phyloP scores from a whole-genome alignment of 2,113 vertebrate genomes.

The Lophura nycthemera region DNA sequence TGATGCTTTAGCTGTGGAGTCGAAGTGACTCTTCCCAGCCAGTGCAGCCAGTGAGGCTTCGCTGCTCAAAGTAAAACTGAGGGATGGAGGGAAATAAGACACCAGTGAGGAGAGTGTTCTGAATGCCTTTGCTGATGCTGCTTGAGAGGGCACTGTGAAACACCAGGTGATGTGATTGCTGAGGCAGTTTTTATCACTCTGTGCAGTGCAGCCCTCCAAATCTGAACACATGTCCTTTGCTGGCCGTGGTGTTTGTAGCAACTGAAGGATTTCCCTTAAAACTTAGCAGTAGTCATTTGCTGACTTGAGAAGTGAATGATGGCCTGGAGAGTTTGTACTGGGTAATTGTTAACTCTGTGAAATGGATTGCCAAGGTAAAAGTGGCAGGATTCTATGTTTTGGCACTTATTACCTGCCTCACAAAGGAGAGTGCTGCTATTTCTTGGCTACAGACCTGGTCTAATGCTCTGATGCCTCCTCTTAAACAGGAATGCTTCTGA shows the following conservation, averaged over 20 bases:
- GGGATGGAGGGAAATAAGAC: background rate
- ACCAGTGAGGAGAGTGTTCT: background rate
- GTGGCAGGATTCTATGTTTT: rapidly evolving
- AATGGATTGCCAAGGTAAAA: rapidly evolving
- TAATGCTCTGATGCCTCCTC: background rate
- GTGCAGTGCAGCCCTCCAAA: background rate
- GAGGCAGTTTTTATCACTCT: background rate
- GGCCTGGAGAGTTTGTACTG: background rate
- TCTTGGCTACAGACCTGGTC: background rate
- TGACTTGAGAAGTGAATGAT: background rate
- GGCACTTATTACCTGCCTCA: background rate
- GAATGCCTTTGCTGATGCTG: background rate
- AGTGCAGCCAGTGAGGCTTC: rapidly evolving
- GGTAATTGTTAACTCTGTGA: background rate
- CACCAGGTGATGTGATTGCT: background rate
- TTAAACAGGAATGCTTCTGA: background rate
- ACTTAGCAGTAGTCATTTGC: rapidly evolving
- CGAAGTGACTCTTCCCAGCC: background rate
- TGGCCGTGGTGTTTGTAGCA: background rate
- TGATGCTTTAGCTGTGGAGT: background rate
- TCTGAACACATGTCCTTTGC: rapidly evolving
- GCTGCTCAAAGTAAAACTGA: background rate
- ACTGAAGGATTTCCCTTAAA: background rate
- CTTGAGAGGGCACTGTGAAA: background rate
- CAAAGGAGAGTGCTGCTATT: background rate